Evolutionary conservation across 2,888 invertebrate genomes (phyloP).

Genomic region (Minunthozetes semirufus): DNA sequence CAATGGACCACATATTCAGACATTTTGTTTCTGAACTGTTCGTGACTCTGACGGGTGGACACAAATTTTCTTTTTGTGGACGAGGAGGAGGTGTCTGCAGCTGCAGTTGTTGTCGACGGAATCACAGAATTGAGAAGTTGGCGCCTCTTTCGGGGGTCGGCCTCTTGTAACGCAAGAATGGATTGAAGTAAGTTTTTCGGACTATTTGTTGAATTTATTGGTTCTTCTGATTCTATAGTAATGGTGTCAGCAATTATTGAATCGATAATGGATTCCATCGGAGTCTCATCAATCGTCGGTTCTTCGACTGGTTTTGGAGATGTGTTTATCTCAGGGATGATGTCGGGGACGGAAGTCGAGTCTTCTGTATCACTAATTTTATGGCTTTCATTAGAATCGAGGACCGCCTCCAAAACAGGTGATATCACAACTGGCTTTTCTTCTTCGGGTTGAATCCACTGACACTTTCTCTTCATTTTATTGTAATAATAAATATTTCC

Average conservation of each 20-base stretch:
- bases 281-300: too few relatives aligned
- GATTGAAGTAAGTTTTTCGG: conserved; percentile 9
- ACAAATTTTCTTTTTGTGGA: background rate
- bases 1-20: conserved; percentile 71
- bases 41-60: conserved; percentile 62
- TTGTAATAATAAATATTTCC: conserved; percentile 90
- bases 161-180: conserved; percentile 20
- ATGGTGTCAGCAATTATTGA: background rate
- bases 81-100: conserved; percentile 44
- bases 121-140: conserved; percentile 35
- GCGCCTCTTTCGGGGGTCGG: conserved; percentile 37
- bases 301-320: background rate
- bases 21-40: conserved; percentile 68
- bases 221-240: background rate
- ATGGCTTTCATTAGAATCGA: background rate
- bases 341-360: background rate
- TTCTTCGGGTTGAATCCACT: conserved; percentile 49
- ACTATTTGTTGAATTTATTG: background rate
- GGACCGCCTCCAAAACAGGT: background rate
- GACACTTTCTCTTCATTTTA: conserved; percentile 50
- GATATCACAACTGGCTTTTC: conserved; percentile 15
- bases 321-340: background rate
- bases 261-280: background rate
- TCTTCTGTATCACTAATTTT: background rate
- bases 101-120: conserved; percentile 34